These are phyloP conservation scores for Spermophilus dauricus DNA, from an alignment of 2,113 vertebrate genomes.

Conservation along the genomic window DNA sequence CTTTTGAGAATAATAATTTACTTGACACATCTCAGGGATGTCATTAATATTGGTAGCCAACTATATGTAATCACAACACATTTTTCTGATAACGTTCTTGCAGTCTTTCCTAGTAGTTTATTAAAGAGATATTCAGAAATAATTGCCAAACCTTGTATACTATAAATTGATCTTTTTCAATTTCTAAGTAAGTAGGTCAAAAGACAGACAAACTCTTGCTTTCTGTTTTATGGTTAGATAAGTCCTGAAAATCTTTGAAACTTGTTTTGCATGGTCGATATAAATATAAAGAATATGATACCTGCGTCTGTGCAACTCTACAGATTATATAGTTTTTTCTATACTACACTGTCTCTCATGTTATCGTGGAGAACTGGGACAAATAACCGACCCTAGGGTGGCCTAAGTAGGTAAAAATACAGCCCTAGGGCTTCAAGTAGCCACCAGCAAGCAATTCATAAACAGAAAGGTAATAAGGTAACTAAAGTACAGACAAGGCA, in stretches of 20 bases:
- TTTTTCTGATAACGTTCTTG: neutral
- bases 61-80: neutral
- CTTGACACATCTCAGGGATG: neutral
- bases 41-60: neutral
- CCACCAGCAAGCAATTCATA: neutral
- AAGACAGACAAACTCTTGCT: neutral
- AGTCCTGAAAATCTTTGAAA: neutral
- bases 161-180: neutral
- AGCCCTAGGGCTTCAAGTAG: neutral
- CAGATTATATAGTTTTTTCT: neutral
- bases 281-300: neutral
- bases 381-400: neutral
- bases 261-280: neutral
- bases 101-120: neutral
- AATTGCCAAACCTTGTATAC: neutral
- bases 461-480: neutral
- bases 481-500: neutral
- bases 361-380: accelerated
- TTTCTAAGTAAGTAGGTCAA: neutral
- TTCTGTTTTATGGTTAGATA: neutral
- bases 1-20: slow-evolving; percentile 27
- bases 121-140: neutral
- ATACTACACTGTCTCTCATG: neutral
- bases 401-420: neutral
- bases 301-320: neutral